Evolutionary conservation across 2,888 invertebrate species (phyloP).

Genomic region (Plusia festucae): DNA sequence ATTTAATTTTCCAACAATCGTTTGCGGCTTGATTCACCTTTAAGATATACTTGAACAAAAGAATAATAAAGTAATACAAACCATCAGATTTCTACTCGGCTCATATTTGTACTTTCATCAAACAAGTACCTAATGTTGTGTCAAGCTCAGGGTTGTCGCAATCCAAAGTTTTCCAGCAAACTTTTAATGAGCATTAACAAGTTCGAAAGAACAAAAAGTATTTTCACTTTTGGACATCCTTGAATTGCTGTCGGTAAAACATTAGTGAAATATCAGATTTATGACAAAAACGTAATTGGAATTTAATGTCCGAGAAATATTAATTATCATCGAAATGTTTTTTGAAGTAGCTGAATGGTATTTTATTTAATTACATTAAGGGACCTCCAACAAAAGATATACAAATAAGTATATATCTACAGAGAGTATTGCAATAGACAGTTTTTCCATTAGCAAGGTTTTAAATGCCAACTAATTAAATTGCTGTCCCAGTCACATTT

Average conservation of each 20-base stretch:
- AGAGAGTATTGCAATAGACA: neutral
- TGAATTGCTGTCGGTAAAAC: neutral
- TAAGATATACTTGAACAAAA: no score
- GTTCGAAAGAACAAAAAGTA: neutral
- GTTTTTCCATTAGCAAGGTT: neutral
- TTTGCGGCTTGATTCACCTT: no score
- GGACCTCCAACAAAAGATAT: neutral
- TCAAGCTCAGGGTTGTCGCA: neutral
- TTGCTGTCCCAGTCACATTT: neutral
- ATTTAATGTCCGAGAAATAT: neutral
- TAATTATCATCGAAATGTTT: neutral
- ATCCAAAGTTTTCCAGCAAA: neutral
- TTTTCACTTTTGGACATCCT: conserved; percentile 3
- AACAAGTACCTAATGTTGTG: neutral
- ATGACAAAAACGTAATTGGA: conserved; percentile 1
- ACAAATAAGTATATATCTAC: neutral
- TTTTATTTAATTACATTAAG: neutral
- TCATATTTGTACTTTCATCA: neutral
- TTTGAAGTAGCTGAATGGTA: neutral
- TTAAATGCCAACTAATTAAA: neutral
- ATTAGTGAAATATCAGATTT: neutral
- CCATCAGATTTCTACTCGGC: neutral
- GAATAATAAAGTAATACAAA: no score
- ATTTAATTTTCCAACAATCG: no score
- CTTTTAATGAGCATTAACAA: conserved; percentile 14